A percentile compares a stretch with the other conserved stretches of the same genome.
These are phyloP conservation scores for Ianthella basta DNA, from an alignment of 37 sponge, comb jelly and placozoan species.

Conservation along the genomic window DNA sequence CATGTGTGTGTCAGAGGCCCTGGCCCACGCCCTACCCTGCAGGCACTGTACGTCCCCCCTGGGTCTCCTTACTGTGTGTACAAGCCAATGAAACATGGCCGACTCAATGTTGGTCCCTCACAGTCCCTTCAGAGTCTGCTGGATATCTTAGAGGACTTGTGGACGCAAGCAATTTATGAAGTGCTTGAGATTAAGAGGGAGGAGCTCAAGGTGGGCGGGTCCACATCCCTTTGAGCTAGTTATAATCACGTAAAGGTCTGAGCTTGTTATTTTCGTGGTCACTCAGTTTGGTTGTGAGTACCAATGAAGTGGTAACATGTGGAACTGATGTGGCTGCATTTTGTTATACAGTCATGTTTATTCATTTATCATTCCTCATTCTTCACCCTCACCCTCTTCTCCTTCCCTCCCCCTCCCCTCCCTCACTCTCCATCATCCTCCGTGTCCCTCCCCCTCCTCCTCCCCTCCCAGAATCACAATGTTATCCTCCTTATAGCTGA, in stretches of 20 bases:
- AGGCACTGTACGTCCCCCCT: slow-evolving; percentile 80
- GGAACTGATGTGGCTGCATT: too few species aligned
- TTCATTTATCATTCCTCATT: too few species aligned
- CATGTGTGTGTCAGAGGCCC: too few species aligned
- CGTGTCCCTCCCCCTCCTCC: neutral
- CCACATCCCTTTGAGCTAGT: neutral
- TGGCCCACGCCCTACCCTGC: too few species aligned
- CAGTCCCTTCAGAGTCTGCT: slow-evolving; percentile 50
- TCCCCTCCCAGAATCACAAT: slow-evolving; percentile 1
- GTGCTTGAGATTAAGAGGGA: slow-evolving; percentile 53
- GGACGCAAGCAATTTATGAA: slow-evolving; percentile 80
- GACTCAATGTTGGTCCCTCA: slow-evolving; percentile 37
- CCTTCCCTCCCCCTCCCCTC: too few species aligned
- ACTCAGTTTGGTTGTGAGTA: too few species aligned
- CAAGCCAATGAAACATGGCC: slow-evolving; percentile 80
- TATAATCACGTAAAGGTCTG: neutral
- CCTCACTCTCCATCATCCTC: neutral
- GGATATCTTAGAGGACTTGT: slow-evolving; percentile 78
- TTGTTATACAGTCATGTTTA: too few species aligned
- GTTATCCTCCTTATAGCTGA: slow-evolving; percentile 69
- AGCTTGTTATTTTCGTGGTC: neutral
- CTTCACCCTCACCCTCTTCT: too few species aligned
- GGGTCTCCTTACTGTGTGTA: slow-evolving; percentile 59
- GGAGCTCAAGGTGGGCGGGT: slow-evolving; percentile 70
- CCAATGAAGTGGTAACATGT: too few species aligned